Evolutionary conservation across 2,113 vertebrate genomes (phyloP).

Genomic region (Dermatemys mawii): DNA sequence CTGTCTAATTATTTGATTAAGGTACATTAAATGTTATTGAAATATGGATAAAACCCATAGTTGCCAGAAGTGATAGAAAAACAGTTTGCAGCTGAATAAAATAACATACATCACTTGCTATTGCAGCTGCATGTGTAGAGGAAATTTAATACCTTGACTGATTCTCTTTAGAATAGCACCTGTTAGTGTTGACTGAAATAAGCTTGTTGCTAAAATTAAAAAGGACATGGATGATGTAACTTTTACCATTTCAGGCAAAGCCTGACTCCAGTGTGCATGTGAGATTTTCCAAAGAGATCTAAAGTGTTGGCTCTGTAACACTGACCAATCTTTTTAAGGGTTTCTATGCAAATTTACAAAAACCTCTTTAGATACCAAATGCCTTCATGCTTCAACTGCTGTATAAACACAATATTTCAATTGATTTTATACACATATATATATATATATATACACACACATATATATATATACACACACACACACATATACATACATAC

Average conservation of each 20-base stretch:
- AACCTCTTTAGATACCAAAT: conserved; percentile 7
- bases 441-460: no score
- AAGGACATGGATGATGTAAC: neutral
- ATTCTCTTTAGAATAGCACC: neutral
- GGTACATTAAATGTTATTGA: neutral
- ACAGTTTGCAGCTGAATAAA: neutral
- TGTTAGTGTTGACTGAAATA: neutral
- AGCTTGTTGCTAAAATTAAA: neutral
- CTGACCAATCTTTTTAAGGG: neutral
- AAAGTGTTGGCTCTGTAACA: neutral
- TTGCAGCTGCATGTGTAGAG: neutral
- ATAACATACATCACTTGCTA: neutral
- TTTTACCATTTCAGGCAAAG: neutral
- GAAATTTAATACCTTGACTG: neutral
- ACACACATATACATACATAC: no score
- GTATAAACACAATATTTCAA: neutral
- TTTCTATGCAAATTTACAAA: conserved; percentile 49
- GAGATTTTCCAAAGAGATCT: neutral
- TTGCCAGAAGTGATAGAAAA: neutral
- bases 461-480: no score
- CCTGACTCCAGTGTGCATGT: neutral
- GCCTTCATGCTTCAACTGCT: neutral
- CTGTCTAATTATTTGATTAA: conserved; percentile 21
- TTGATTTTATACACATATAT: no score
- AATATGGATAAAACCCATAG: neutral